These are phyloP conservation scores for Sclerurus mexicanus DNA, from an alignment of 2,113 vertebrate genomes.

Conservation along the genomic window DNA sequence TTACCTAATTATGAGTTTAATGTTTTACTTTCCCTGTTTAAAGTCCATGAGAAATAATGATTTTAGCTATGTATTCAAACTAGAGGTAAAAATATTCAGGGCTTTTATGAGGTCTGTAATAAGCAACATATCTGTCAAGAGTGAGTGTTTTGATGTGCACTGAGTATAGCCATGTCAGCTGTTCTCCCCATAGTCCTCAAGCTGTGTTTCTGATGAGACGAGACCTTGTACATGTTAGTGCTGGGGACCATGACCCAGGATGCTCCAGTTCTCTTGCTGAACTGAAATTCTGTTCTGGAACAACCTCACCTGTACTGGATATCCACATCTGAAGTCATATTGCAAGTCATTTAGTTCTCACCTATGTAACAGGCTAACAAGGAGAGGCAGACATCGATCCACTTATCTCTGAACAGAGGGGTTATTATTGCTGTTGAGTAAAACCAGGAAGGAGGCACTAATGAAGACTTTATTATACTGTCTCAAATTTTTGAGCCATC, in stretches of 20 bases:
- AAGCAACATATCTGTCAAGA: not conserved
- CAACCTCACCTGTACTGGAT: not conserved
- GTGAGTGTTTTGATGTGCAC: not conserved
- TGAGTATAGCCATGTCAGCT: rapidly evolving
- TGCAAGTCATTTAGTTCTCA: not conserved
- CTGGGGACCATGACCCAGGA: not conserved
- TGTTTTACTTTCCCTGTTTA: not conserved
- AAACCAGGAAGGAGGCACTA: not conserved
- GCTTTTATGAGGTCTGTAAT: not conserved
- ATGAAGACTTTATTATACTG: not conserved
- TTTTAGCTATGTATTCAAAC: not conserved
- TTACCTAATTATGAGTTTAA: rapidly evolving
- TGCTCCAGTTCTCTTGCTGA: not conserved
- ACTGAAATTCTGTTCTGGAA: not conserved
- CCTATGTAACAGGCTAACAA: not conserved
- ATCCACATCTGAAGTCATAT: not conserved
- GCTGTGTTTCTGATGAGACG: not conserved
- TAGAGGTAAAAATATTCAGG: not conserved
- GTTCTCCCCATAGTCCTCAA: not conserved
- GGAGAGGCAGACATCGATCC: not conserved
- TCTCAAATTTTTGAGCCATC: not conserved
- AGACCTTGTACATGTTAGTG: rapidly evolving
- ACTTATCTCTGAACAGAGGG: not conserved
- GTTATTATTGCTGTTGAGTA: not conserved
- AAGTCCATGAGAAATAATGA: not conserved